A percentile compares a stretch with the other conserved stretches of the same genome.
These are phyloP conservation scores for Protophormia terraenovae DNA, from an alignment of 2,888 invertebrate species.

Conservation along the genomic window DNA sequence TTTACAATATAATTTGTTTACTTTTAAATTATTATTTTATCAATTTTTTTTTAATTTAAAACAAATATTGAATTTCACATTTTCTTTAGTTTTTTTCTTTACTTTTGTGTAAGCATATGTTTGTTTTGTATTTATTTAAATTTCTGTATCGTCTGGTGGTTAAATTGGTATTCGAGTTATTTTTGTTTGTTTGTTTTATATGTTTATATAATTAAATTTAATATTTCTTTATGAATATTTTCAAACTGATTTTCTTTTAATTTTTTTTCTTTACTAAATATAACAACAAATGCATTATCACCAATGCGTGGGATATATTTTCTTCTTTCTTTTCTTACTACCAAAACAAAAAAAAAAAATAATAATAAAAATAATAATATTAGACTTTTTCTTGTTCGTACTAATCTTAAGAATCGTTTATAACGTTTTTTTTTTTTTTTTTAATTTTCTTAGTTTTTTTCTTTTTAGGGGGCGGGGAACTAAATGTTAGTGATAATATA, in stretches of 20 bases:
- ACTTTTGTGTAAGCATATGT: constrained; percentile 15
- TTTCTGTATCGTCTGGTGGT: constrained; percentile 58
- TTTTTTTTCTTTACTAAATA: constrained; percentile 58
- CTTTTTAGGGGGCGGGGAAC: constrained; percentile 39
- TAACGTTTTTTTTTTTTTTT: constrained; percentile 68
- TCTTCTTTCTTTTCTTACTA: constrained; percentile 51
- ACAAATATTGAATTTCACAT: constrained; percentile 42
- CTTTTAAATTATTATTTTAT: neutral
- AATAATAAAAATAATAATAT: constrained; percentile 29
- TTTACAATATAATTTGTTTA: neutral
- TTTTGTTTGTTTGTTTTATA: constrained; percentile 37
- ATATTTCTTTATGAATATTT: constrained; percentile 59
- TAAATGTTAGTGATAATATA: constrained; percentile 67
- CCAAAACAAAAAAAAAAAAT: constrained; percentile 42
- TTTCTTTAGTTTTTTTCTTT: constrained; percentile 22
- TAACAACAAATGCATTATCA: constrained; percentile 68
- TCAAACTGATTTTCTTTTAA: constrained; percentile 45
- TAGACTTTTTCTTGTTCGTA: constrained; percentile 68
- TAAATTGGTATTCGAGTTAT: constrained; percentile 67
- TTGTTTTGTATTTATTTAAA: neutral
- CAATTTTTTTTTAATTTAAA: neutral
- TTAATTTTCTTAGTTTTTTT: constrained; percentile 35
- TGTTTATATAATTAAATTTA: constrained; percentile 49
- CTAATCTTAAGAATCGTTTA: constrained; percentile 72
- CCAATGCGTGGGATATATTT: constrained; percentile 65